Base-by-base conservation (phyloP, 2,888 invertebrate species). In the Adela reaumurella region DNA sequence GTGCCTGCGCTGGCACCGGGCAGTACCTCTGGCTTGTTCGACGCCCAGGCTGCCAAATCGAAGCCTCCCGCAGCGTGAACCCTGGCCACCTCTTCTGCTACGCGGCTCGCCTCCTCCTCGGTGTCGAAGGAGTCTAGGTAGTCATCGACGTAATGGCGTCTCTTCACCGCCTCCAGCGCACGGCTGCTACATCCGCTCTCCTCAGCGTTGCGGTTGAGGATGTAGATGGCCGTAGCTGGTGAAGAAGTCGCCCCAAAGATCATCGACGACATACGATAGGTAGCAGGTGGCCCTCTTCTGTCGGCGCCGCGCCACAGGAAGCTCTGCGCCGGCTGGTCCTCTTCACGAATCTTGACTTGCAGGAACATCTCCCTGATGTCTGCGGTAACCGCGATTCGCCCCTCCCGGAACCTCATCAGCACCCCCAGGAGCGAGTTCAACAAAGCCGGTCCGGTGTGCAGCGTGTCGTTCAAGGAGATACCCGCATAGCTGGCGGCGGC, bases 391-490 rank as follows among this genome's bases (percentile, higher is more conserved):
- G n/a, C n/a, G n/a, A n/a, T n/a, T n/a, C n/a, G n/a, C n/a, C n/a
- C n/a, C n/a, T n/a, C n/a, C n/a, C n/a, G n/a, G n/a, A n/a, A n/a
- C n/a, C n/a, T 56, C 50, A 60, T 56, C 17, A 67, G 17, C 1
- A 63, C 57, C 2, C 58, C 58, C 1, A 57, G 17, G 19, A 67
- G 49, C 5, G 62, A 54, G 8, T 54, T 52, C 2, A 63, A 50
- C 2, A 61, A 46, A 28, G 63, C 61, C 1, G 64, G 63, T 2
- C 62, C 63, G 18, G 55, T 57, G 2, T 63, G 17, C 5, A 68
- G 43, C 2, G 53, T 29, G 6, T 55, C 51, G 35, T 62, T 58
- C 1, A 61, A 48, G 10, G 51, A 51, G 4, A 49, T 47, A 1
- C 58, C 58, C 11, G 50, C 35, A 0, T 48, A 47, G 46, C 54